Conservation (phyloP, 2,113 vertebrate genomes). For the Variabilichromis moorii region DNA sequence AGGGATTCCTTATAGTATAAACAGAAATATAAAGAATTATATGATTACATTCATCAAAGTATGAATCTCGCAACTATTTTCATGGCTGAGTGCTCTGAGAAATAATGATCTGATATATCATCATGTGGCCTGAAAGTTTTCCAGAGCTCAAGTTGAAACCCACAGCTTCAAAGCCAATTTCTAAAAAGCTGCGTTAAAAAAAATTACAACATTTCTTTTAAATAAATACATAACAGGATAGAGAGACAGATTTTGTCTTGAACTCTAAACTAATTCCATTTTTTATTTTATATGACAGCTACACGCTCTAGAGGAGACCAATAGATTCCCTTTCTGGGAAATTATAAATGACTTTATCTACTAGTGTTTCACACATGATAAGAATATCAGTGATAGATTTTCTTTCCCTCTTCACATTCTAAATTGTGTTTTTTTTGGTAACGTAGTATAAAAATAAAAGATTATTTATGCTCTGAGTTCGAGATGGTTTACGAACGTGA, state of each 20-base stretch:
- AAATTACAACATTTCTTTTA: not conserved
- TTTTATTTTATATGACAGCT: too few species aligned
- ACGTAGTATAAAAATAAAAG: not conserved
- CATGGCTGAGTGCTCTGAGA: not conserved
- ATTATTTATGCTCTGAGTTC: not conserved
- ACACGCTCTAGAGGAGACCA: too few species aligned
- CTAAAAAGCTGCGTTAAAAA: not conserved
- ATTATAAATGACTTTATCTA: too few species aligned
- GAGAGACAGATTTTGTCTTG: not conserved
- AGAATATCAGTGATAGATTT: too few species aligned
- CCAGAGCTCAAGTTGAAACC: not conserved
- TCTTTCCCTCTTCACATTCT: not conserved
- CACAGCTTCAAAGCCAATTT: not conserved
- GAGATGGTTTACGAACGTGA: not conserved
- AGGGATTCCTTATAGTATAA: accelerated
- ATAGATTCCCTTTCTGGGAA: too few species aligned
- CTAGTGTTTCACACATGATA: too few species aligned
- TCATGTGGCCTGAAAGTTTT: not conserved
- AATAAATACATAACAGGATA: not conserved
- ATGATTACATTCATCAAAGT: not conserved
- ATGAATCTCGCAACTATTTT: not conserved
- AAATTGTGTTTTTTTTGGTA: not conserved
- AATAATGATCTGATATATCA: not conserved
- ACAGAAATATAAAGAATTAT: not conserved
- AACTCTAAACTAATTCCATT: not conserved